A percentile compares a stretch with the other conserved stretches of the same genome.
These are phyloP conservation scores for Orientallactaga sibirica DNA, from an alignment of 2,797 vertebrate genomes.

Conservation along the genomic window DNA sequence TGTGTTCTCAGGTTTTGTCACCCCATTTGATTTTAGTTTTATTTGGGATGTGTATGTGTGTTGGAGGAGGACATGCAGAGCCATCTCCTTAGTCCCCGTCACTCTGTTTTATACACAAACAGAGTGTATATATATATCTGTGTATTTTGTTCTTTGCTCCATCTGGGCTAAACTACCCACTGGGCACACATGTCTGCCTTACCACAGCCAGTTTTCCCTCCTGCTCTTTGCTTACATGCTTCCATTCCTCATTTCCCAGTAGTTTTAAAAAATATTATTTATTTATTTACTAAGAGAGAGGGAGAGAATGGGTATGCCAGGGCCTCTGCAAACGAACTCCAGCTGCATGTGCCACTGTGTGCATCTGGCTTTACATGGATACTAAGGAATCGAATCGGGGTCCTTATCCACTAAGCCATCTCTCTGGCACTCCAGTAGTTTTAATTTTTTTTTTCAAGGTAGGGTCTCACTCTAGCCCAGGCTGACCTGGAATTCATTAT, in stretches of 20 bases:
- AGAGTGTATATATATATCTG: neutral
- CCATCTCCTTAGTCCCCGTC: neutral
- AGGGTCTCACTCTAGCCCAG: too few species aligned
- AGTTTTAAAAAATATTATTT: too few species aligned
- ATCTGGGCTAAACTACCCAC: neutral
- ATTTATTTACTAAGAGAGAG: too few species aligned
- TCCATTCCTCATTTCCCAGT: slow-evolving; percentile 5
- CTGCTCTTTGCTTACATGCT: neutral
- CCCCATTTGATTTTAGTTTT: neutral
- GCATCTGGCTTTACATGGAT: too few species aligned
- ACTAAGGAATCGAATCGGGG: too few species aligned
- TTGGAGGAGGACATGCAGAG: neutral
- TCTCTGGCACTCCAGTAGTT: too few species aligned
- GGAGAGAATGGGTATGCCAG: too few species aligned
- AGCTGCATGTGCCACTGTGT: too few species aligned
- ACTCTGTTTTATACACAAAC: neutral
- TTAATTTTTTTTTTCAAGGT: neutral
- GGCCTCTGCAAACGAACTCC: too few species aligned
- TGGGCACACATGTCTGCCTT: neutral
- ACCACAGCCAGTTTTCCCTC: neutral
- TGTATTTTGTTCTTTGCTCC: neutral
- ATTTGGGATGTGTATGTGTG: neutral
- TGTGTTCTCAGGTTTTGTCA: neutral
- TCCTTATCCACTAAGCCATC: too few species aligned
- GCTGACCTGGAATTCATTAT: too few species aligned